Percentiles rank a stretch among this genome's conserved stretches.
phyloP scores from a whole-genome alignment of 1,140 invertebrate species.

The Panagrolaimus sp. region DNA sequence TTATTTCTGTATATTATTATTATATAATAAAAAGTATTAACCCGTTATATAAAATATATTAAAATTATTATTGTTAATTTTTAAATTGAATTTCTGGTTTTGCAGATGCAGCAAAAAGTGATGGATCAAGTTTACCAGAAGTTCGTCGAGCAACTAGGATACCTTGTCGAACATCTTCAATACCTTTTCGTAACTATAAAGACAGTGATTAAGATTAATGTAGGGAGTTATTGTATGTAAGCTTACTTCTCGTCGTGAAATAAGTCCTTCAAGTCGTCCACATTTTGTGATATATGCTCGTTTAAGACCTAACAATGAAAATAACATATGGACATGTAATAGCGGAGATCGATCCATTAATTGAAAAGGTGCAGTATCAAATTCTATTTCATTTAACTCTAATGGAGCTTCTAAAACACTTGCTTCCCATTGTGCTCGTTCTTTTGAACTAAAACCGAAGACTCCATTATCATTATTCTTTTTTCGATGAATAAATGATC shows the following conservation, averaged over 20 bases:
- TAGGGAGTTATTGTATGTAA: no score
- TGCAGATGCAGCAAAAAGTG: no score
- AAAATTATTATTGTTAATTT: no score
- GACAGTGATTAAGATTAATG: background rate
- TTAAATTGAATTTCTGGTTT: no score
- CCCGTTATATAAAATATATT: no score
- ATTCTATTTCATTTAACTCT: conserved; percentile 68
- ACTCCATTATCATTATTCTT: conserved; percentile 30
- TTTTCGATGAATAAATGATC: background rate
- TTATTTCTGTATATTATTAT: no score
- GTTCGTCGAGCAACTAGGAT: no score
- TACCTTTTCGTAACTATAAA: conserved; percentile 34
- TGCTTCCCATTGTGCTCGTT: background rate
- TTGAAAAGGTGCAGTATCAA: conserved; percentile 95
- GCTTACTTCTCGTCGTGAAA: conserved; percentile 80
- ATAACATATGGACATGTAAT: conserved; percentile 78
- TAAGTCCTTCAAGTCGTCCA: conserved; percentile 83
- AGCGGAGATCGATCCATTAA: conserved; percentile 85
- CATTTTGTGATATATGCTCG: conserved; percentile 93
- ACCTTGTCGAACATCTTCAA: conserved; percentile 38
- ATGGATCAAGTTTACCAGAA: no score
- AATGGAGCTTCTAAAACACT: conserved; percentile 64
- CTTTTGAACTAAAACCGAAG: background rate
- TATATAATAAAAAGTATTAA: no score
- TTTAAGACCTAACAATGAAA: conserved; percentile 88